Conservation (phyloP, 2,797 vertebrate genomes). For the Dicrostonyx torquatus region DNA sequence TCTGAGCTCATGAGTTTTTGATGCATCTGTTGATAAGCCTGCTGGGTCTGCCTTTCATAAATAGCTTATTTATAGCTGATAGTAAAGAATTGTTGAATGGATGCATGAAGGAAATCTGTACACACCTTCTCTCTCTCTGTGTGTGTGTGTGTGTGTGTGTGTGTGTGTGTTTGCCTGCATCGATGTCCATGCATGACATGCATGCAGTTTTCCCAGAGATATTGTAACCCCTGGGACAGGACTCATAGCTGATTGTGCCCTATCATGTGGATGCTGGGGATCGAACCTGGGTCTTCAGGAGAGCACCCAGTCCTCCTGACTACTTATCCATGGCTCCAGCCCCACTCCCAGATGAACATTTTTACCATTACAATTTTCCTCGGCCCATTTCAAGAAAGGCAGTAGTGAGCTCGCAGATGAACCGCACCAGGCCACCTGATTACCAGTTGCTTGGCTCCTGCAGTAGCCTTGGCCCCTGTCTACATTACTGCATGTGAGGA, state of each 20-base stretch:
- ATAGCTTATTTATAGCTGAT: slow-evolving; percentile 24
- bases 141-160: neutral
- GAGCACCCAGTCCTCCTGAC: neutral
- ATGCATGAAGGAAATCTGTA: neutral
- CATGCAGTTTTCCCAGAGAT: neutral
- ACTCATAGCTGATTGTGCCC: neutral
- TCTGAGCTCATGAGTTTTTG: neutral
- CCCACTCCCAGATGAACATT: neutral
- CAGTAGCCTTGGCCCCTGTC: neutral
- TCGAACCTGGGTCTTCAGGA: neutral
- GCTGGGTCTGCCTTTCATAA: slow-evolving; percentile 8
- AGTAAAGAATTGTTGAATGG: slow-evolving; percentile 4
- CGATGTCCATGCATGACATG: neutral
- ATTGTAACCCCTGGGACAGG: neutral
- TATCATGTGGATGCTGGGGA: too few species aligned
- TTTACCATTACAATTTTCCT: slow-evolving; percentile 33
- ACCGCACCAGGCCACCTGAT: neutral
- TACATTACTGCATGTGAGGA: neutral
- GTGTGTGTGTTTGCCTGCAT: neutral
- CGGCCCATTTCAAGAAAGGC: neutral
- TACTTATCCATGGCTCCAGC: neutral
- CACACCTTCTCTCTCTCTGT: neutral
- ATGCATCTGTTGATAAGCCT: neutral
- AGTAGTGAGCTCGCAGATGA: neutral
- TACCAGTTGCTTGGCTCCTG: neutral